Evolutionary conservation across 2,797 vertebrate species (phyloP).

Genomic region (Craterocephalus amniculus): DNA sequence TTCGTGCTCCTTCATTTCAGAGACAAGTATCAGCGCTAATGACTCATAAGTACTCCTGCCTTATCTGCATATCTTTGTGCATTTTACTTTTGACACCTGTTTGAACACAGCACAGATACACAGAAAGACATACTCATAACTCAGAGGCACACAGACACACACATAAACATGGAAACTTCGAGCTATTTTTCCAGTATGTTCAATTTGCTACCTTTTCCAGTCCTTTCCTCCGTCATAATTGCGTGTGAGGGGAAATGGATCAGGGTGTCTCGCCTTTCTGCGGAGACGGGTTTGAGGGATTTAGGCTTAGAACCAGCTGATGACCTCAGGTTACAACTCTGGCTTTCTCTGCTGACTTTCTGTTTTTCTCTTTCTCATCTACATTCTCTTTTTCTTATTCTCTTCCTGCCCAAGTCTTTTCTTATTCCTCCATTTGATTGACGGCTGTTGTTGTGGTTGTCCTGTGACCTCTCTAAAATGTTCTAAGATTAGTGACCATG

Average conservation of each 20-base stretch:
- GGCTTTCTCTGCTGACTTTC: constrained; percentile 49
- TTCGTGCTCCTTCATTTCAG: background rate
- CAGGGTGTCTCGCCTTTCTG: constrained; percentile 58
- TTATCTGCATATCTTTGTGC: constrained; percentile 24
- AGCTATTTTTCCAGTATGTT: constrained; percentile 49
- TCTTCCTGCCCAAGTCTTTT: background rate
- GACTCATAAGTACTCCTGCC: constrained; percentile 36
- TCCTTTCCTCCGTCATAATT: constrained; percentile 69
- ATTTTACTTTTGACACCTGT: constrained; percentile 34
- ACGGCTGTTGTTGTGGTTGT: constrained; percentile 42
- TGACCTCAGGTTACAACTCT: constrained; percentile 57
- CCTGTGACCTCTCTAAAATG: constrained; percentile 48
- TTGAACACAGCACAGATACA: constrained; percentile 15
- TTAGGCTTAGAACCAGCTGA: constrained; percentile 64
- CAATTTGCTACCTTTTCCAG: constrained; percentile 60
- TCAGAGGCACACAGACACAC: constrained; percentile 5
- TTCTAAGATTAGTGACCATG: constrained; percentile 66
- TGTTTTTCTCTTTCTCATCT: constrained; percentile 55
- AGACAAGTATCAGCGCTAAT: constrained; percentile 37
- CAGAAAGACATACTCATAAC: constrained; percentile 1
- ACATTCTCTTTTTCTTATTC: constrained; percentile 24
- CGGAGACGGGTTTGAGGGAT: constrained; percentile 70
- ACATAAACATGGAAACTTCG: constrained; percentile 7
- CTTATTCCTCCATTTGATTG: constrained; percentile 38
- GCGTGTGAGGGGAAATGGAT: constrained; percentile 68